Percentiles rank a stretch among this genome's conserved stretches.
Conservation (phyloP, 2,113 vertebrate genomes). For the Aviceda subcristata region DNA sequence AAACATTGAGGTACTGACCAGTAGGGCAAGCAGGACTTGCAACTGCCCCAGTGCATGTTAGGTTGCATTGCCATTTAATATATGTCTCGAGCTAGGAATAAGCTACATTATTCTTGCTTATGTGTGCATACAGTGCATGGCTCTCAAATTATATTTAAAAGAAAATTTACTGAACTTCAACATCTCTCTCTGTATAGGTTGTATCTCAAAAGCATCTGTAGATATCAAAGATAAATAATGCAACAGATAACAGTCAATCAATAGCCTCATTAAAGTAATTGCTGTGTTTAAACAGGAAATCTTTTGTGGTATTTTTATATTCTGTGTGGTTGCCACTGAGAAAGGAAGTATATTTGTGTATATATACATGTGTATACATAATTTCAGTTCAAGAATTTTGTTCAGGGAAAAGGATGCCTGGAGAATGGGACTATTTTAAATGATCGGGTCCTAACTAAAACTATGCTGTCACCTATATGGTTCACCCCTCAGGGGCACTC, state of each 20-base stretch:
- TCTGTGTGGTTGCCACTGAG: neutral
- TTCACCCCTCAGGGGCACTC: neutral
- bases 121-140: neutral
- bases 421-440: neutral
- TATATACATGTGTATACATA: neutral
- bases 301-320: neutral
- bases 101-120: neutral
- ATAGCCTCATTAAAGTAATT: conserved; percentile 2
- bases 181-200: neutral
- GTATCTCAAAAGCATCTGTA: neutral
- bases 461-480: neutral
- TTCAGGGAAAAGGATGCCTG: neutral
- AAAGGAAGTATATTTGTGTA: neutral
- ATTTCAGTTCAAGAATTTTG: neutral
- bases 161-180: neutral
- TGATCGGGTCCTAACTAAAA: neutral
- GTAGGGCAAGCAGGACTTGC: neutral
- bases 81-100: neutral
- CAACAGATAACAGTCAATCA: neutral
- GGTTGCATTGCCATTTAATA: neutral
- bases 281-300: neutral
- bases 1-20: neutral
- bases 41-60: neutral
- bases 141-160: neutral
- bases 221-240: neutral